Base-by-base conservation (phyloP, 2,797 vertebrate species). In the Acropternis orthonyx region DNA sequence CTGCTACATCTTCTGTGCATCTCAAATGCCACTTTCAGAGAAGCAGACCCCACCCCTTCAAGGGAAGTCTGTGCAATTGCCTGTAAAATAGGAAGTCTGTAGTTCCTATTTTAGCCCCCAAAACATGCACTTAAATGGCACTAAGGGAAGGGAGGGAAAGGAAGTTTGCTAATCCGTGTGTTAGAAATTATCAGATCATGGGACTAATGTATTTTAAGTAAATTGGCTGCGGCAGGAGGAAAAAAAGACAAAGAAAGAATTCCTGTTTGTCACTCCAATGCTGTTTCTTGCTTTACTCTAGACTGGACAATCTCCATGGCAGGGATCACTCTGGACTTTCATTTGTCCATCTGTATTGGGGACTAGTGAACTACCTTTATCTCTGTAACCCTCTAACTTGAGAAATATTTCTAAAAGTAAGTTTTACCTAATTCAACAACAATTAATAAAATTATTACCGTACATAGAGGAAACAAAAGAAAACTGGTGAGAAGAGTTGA, bases 61-160 rank as follows among this genome's bases (percentile, higher is more conserved):
- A 66, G 48, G 69, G 48, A 89, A 76, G 69, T 14, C 61, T 68
- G 30, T 43, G 59, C 28, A 75, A 59, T 61, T 63, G 73, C 36
- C 22, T 21, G 41, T 75, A 23, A 94, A 83, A 88, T 78, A 84
- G 84, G 95, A 95, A 93, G 84, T 56, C 19, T 41, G 5, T 48
- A 85, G 87, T 96, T 96, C 93, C 89, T 93, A 73, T 44, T 96
- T 92, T 65, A 79, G 63, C n/a, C 52, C 74, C 73, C 37, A 65
- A 85, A 92, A 52, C 13, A 43, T 2, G 3, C 27, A 41, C 41
- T 77, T 52, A 72, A 36, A 83, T 43, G n/a, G 36, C 12, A n/a
- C 54, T 83, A 66, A 26, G 41, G 76, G n/a, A 91, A 92, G 66
- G 49, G 66, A 73, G 67, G 44, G 85, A 87, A 77, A 88, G 88